Conservation (phyloP, 2,797 vertebrate genomes). For the Schizopygopsis pylzovi region DNA sequence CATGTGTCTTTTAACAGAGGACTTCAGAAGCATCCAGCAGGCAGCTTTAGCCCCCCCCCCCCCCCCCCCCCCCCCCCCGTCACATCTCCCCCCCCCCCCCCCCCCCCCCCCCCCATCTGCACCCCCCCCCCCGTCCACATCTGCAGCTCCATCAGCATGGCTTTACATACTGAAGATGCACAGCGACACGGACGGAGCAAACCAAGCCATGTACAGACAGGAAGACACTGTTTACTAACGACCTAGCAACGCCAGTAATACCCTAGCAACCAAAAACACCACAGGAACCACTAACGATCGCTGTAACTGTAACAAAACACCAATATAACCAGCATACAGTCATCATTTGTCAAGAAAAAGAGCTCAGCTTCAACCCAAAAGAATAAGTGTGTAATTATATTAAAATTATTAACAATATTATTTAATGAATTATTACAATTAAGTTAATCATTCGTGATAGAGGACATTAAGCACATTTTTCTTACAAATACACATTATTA, state of each 20-base stretch:
- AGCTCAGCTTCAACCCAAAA: not conserved
- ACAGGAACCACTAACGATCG: not conserved
- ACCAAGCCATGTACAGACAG: not conserved
- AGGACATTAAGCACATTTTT: not conserved
- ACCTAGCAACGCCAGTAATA: not conserved
- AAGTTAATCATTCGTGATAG: too few species aligned
- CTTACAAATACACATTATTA: too few species aligned
- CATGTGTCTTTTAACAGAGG: constrained; percentile 51
- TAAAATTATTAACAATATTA: too few species aligned
- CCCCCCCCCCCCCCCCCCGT: not conserved
- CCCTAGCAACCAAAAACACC: not conserved
- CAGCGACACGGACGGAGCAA: not conserved
- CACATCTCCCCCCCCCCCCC: too few species aligned
- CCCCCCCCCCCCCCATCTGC: not conserved
- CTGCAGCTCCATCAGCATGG: constrained; percentile 27
- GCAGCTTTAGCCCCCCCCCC: constrained; percentile 30
- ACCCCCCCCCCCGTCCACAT: not conserved
- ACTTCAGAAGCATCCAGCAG: constrained; percentile 25
- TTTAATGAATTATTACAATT: not conserved
- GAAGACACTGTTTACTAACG: not conserved
- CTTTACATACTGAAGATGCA: not conserved
- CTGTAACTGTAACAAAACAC: not conserved
- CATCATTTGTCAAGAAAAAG: not conserved
- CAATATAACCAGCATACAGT: not conserved
- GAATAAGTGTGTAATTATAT: not conserved